Percentiles rank a stretch among this genome's conserved stretches.
phyloP scores from a whole-genome alignment of 2,797 vertebrate genomes.

The Phyllotis vaccarum region DNA sequence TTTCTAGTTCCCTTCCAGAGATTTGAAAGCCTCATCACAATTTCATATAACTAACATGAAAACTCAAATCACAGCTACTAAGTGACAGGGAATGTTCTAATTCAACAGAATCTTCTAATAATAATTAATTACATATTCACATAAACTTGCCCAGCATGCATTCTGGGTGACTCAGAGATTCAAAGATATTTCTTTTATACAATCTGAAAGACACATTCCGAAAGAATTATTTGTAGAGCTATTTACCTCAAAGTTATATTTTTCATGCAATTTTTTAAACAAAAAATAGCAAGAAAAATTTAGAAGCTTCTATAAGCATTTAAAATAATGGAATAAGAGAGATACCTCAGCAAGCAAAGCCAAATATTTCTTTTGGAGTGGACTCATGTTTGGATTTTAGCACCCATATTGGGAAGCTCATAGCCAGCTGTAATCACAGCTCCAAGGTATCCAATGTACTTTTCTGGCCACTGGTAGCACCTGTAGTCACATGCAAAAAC shows the following conservation, averaged over 20 bases:
- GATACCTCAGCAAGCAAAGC: background rate
- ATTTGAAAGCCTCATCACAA: background rate
- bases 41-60: background rate
- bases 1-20: background rate
- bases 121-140: conserved; percentile 1
- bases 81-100: background rate
- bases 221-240: background rate
- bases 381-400: background rate
- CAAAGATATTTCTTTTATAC: conserved; percentile 41
- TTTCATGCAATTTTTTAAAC: conserved; percentile 10
- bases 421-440: too few relatives aligned
- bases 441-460: background rate
- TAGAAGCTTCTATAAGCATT: background rate
- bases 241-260: background rate
- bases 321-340: background rate
- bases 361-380: background rate
- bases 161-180: background rate
- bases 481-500: background rate
- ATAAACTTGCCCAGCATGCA: background rate
- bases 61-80: background rate
- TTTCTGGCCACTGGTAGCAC: background rate
- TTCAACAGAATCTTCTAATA: background rate
- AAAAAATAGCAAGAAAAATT: conserved; percentile 27
- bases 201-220: background rate
- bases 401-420: background rate